Evolutionary conservation across 2,888 invertebrate species (phyloP).

Genomic region (Phengaris arion): DNA sequence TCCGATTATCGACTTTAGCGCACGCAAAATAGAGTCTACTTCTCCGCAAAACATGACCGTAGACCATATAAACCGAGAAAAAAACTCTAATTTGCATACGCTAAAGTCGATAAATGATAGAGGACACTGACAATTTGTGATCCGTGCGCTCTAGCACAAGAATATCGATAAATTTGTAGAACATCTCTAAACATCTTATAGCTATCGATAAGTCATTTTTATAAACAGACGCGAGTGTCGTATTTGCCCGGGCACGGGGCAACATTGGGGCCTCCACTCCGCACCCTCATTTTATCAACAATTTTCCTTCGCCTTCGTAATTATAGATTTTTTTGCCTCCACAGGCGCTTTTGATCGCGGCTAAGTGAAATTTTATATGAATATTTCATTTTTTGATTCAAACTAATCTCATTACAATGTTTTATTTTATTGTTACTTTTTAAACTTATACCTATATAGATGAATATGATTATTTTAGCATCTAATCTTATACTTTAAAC

Average conservation of each 20-base stretch:
- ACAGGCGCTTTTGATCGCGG: constrained; percentile 59
- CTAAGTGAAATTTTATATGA: constrained; percentile 46
- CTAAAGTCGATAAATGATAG: too few species aligned
- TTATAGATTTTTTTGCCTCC: constrained; percentile 76
- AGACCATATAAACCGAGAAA: too few species aligned
- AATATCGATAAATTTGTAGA: neutral
- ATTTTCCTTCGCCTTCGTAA: constrained; percentile 70
- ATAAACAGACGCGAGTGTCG: constrained; percentile 23
- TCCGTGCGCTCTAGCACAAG: neutral
- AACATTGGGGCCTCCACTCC: constrained; percentile 50
- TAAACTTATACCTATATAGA: neutral
- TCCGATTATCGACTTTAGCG: too few species aligned
- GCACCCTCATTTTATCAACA: constrained; percentile 68
- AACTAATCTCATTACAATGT: constrained; percentile 18
- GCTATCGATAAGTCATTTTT: constrained; percentile 24
- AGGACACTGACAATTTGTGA: too few species aligned
- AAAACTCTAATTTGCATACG: neutral
- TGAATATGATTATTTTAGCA: neutral
- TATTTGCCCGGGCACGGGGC: constrained; percentile 17
- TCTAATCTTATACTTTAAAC: neutral
- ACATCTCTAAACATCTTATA: constrained; percentile 19
- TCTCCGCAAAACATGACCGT: too few species aligned
- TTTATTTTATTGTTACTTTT: constrained; percentile 26
- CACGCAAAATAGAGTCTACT: too few species aligned
- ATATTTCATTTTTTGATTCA: constrained; percentile 10